Evolutionary conservation across 2,888 invertebrate genomes (phyloP), one percentile per base, ranked within the genome.

Genomic region (Sinotaia quadrata): DNA sequence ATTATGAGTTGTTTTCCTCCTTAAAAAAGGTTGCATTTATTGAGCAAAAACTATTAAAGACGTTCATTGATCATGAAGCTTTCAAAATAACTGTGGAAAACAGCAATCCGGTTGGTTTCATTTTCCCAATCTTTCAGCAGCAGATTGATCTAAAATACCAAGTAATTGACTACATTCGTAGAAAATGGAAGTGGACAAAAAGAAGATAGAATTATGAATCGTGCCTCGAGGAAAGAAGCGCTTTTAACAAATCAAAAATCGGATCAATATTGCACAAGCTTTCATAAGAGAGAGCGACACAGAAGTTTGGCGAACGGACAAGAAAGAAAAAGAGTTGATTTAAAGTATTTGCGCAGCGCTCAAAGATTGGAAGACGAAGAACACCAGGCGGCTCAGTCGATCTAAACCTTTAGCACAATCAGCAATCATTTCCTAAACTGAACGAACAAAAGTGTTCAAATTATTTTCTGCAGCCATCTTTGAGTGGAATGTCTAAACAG

Each of bases 241-340:
- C 65, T 65, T 65, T 65, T 65, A 65, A 65, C 56, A 65, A 65
- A 65, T 65, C 65, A 65, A 65, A 65, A 54, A 52, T 56, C 52
- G 52, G 61, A 65, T 65, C 65, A 65, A 41, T 54, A 54, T 12
- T 8, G 31, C 54, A 37, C 29, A 31, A 54, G 65, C 8, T 44
- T 12, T 31, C 47, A 18, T 4, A 31, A 21, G 27, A 29, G 36
- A 60, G 37, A 31, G 31, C 44, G 36, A 52, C n/a, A n/a, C n/a
- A n/a, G n/a, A n/a, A n/a, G n/a, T n/a, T n/a, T 10, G 29, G 58
- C 36, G 21, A 41, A 31, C 15, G 15, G 51, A 49, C 24, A 18
- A 29, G 49, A 31, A 27, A 41, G 21, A 63, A 58, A 58, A 31
- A 56, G 12, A 7, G 56, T 34, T 21, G 51, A 44, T 49, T 47